Evolutionary conservation across 2,888 invertebrate genomes (phyloP), one percentile per base, ranked within the genome.

Genomic region (Caenorhabditis parvicauda): DNA sequence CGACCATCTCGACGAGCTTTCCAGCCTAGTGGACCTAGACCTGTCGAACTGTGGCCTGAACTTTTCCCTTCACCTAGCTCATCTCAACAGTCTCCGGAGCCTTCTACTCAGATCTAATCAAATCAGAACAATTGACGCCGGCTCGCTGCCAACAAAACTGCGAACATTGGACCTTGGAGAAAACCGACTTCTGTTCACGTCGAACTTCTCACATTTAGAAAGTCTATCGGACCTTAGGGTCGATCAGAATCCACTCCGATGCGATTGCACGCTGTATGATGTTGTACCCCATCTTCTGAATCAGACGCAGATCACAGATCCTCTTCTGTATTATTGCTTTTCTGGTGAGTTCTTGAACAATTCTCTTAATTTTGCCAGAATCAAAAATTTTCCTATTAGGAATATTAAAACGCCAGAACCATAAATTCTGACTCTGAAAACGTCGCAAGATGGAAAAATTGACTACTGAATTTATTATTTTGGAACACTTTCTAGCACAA

Each of bases 221-320:
- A 51, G 17, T 56, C 75, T 32, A 53, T 52, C 75, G 37, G 69
- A 74, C 38, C 37, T 78, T 2, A 53, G 59, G 14, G 51, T 69
- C 12, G 67, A 70, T 46, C 57, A 51, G 21, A 78, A 78, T 54
- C 77, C 78, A 12, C 59, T 76, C 22, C 52, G 66, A 12, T 79
- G 79, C 50, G 74, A 76, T 49, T 79, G 79, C 54, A 61, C 66
- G 22, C 61, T 77, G 4, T 63, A 63, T 41, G 60, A 63, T 12
- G 55, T 76, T 39, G 67, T 67, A 12, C 57, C 60, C 6, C 67
- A 69, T 48, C 54, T 69, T 9, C 47, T 61, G 14, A 67, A 69
- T 37, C 64, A 71, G 35, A 49, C 59, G 17, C 61, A 65, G 42
- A 51, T 69, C n/a, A 52, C 59, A 32, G 75, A 76, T 53, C 68